Conservation (phyloP, 2,888 invertebrate species). For the Siphlonurus alternatus region DNA sequence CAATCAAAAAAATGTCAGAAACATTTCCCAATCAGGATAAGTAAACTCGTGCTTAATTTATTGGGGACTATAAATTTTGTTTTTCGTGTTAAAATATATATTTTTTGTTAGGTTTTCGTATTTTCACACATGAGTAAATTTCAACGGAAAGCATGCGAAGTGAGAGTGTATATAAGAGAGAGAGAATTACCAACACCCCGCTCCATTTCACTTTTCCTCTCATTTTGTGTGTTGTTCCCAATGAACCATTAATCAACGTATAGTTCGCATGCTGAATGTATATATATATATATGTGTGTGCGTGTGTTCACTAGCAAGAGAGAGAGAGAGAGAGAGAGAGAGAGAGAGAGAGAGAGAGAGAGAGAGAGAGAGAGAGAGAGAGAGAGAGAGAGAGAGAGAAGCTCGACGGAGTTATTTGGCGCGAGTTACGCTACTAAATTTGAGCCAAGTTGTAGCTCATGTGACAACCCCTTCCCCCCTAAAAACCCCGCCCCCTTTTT, state of each 20-base stretch:
- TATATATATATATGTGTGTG: neutral
- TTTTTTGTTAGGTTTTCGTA: neutral
- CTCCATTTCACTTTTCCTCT: slow-evolving; percentile 3
- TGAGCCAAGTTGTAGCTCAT: neutral
- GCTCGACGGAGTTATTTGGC: neutral
- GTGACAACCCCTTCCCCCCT: neutral
- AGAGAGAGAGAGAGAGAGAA: neutral
- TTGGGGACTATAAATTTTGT: neutral
- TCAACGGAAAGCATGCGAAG: neutral
- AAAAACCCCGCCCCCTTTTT: neutral
- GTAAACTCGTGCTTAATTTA: neutral
- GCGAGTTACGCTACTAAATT: neutral
- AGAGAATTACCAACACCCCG: neutral
- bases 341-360: neutral
- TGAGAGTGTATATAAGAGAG: neutral
- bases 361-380: neutral
- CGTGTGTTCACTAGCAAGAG: neutral
- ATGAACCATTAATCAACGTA: slow-evolving; percentile 3
- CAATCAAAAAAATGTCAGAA: neutral
- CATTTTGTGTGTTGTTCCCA: neutral
- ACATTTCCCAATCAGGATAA: neutral
- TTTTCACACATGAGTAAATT: neutral
- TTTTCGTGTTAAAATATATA: neutral
- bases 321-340: neutral
- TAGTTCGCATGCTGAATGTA: no score